Evolutionary conservation across 2,113 vertebrate genomes (phyloP), one percentile per base, ranked within the genome.

Genomic region (Dermatemys mawii): DNA sequence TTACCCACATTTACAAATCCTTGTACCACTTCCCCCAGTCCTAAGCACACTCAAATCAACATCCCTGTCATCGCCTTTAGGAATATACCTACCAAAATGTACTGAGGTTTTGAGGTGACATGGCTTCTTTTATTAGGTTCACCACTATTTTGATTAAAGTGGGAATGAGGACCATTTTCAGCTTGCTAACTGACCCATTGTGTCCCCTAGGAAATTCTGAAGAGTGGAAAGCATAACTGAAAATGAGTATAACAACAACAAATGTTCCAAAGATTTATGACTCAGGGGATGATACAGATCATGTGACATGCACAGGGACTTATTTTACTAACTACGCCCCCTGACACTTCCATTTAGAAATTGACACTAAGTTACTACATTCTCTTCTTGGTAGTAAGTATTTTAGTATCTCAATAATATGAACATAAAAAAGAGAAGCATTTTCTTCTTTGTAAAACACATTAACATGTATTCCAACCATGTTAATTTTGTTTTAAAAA

Each of bases 71-170:
- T 91, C 89, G 93, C 90, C 78, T 93, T 97, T 93, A 93, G 84
- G 83, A 67, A 80, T 41, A 78, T 53, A 91, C 86, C 70, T 92
- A 89, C 94, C 91, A 83, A 95, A 96, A 90, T 41, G 86, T 3
- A 8, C 83, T 90, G 84, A 83, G 93, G 95, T 87, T 87, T 93
- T 95, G 91, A 95, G 92, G 89, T 94, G 94, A 90, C 94, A 91
- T 10, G 35, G 49, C 73, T 93, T 19, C 78, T 96, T 93, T 87
- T 83, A 80, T 96, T 94, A 93, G 1, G 0, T 96, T 90, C 96
- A 96, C 95, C 90, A 96, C 96, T 86, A 84, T 90, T 95, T 95
- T 96, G 97, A 94, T 96, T 96, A 94, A 92, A 95, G 94, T 92
- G 94, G 87, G 85, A n/a, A 83, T 85, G 79, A 90, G 92, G 87